phyloP scores from a whole-genome alignment of 2,113 vertebrate genomes.

The Otolemur garnettii region DNA sequence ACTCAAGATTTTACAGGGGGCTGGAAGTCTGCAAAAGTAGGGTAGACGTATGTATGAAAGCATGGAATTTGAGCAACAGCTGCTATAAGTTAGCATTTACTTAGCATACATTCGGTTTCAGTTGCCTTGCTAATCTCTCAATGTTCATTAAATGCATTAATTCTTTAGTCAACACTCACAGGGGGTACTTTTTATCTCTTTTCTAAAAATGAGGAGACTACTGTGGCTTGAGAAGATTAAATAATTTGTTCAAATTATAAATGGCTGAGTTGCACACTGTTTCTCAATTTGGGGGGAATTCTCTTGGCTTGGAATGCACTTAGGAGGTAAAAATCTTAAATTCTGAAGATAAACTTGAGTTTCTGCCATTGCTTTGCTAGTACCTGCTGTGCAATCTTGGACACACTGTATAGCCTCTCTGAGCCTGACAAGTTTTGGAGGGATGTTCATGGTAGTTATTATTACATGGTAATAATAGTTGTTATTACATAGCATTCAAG shows the following conservation, averaged over 20 bases:
- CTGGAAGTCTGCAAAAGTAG: not conserved
- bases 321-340: not conserved
- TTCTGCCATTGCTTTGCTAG: not conserved
- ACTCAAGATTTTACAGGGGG: not conserved
- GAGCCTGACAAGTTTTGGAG: not conserved
- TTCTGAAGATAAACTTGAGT: conserved; percentile 23
- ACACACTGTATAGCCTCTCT: not conserved
- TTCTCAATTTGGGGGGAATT: conserved; percentile 12
- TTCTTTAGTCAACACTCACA: not conserved
- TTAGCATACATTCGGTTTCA: not conserved
- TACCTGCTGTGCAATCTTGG: not conserved
- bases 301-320: not conserved
- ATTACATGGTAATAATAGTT: not conserved
- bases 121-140: not conserved
- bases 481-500: not conserved
- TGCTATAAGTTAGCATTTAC: not conserved
- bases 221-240: not conserved
- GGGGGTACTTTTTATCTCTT: not conserved
- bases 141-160: not conserved
- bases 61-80: not conserved
- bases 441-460: not conserved
- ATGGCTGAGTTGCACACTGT: not conserved
- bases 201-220: not conserved
- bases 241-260: not conserved
- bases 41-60: not conserved